Conservation (phyloP, 2,797 vertebrate genomes). For the Thunnus albacares region DNA sequence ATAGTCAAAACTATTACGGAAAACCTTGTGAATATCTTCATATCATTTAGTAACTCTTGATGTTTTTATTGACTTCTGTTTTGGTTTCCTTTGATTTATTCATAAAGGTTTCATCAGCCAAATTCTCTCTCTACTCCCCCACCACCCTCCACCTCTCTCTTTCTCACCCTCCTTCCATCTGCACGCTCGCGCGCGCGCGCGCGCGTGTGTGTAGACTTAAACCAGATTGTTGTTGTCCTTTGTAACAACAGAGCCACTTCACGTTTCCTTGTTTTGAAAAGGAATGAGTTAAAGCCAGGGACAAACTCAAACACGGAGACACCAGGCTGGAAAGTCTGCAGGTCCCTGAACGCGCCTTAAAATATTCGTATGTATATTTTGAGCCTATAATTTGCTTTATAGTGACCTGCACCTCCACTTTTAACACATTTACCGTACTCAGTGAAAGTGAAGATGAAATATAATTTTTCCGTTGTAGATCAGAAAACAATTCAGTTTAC, state of each 20-base stretch:
- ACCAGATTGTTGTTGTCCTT: constrained; percentile 73
- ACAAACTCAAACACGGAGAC: constrained; percentile 41
- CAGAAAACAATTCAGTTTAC: neutral
- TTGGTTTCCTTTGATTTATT: constrained; percentile 62
- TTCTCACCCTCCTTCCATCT: constrained; percentile 34
- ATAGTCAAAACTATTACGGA: constrained; percentile 9
- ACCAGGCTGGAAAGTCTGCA: constrained; percentile 34
- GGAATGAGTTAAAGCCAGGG: constrained; percentile 49
- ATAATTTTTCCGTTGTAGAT: neutral
- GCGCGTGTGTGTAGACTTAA: constrained; percentile 49
- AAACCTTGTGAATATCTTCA: constrained; percentile 17
- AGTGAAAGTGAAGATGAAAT: neutral
- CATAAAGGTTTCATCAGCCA: constrained; percentile 70
- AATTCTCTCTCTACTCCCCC: neutral
- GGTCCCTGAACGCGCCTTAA: constrained; percentile 20
- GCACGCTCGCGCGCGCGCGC: constrained; percentile 29
- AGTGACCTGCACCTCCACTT: neutral
- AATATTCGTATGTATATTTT: constrained; percentile 15
- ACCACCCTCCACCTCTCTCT: neutral
- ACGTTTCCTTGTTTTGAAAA: constrained; percentile 68
- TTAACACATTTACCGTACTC: neutral
- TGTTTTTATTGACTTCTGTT: constrained; percentile 56
- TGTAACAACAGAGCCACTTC: constrained; percentile 77
- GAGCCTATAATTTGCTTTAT: constrained; percentile 11
- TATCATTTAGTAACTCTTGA: constrained; percentile 51